Evolutionary conservation across 2,113 vertebrate genomes (phyloP), one percentile per base, ranked within the genome.

Genomic region (Eurypyga helias): DNA sequence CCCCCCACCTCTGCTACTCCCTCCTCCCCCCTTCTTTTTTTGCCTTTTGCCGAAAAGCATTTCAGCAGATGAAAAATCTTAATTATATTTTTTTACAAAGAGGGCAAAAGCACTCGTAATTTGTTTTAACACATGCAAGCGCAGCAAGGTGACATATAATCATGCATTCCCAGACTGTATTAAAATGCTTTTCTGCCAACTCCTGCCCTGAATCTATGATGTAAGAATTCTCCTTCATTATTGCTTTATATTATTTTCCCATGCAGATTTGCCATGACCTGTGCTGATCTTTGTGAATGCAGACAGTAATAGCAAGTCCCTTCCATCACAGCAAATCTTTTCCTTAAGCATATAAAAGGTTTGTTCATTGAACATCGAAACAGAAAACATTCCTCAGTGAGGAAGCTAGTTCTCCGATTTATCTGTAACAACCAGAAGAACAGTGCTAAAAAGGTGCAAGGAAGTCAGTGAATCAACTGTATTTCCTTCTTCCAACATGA

Each of bases 291-390:
- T 85, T 75, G 17, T 75, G 48, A 96, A 67, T 38, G 48, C 29
- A 92, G 48, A 83, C 36, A 36, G 67, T 29, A 90, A 77, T 43
- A 78, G 28, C 69, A 96, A 95, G 49, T 78, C 46, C 25, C 36
- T 94, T 90, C 55, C 61, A 91, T 49, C 33, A 83, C 6, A 80
- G 64, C 13, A 93, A 81, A 88, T 83, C 15, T 92, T 96, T 96
- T 75, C 51, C 75, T 83, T 92, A 29, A 89, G 33, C 29, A 54
- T 81, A 54, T 70, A 75, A 92, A 94, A 86, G 24, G 6, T 72
- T 94, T 82, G n/a, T 73, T 94, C 34, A 92, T 93, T 96, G 96
- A 92, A 36, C n/a, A 96, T 55, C 34, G 25, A 78, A 93, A 84
- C 67, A 97, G 58, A 92, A 89, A 97, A 29, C 8, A 87, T 93